Evolutionary conservation across 2,113 vertebrate genomes (phyloP).

Genomic region (Oreochromis aureus): DNA sequence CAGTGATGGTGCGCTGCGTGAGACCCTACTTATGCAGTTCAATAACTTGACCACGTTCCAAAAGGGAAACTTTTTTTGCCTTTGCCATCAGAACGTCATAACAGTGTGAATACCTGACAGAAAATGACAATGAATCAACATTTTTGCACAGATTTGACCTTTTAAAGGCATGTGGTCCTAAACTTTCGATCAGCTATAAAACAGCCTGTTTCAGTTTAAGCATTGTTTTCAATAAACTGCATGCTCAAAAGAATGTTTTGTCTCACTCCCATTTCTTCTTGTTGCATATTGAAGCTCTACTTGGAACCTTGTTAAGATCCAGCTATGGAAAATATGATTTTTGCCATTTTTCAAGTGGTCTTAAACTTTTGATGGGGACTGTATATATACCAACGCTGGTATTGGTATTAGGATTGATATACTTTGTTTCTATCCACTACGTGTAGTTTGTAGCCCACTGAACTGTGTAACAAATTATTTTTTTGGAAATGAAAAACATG

Average conservation of each 20-base stretch:
- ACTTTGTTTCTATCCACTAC: neutral
- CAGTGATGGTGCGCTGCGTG: too few relatives aligned
- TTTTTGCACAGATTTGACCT: neutral
- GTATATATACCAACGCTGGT: neutral
- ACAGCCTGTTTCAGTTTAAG: neutral
- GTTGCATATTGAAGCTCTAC: neutral
- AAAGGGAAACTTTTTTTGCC: too few relatives aligned
- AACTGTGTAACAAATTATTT: neutral
- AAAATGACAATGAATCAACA: too few relatives aligned
- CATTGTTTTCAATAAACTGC: neutral
- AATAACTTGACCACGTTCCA: too few relatives aligned
- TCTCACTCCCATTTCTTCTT: neutral
- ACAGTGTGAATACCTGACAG: too few relatives aligned
- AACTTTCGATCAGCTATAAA: too few relatives aligned
- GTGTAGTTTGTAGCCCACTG: neutral
- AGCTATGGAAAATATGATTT: neutral
- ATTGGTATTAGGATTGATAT: neutral
- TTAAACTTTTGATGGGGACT: neutral
- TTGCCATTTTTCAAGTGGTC: neutral
- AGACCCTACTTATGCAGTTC: too few relatives aligned
- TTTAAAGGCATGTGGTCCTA: too few relatives aligned
- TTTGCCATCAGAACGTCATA: too few relatives aligned
- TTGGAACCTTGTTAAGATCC: neutral
- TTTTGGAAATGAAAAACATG: neutral
- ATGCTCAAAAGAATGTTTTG: neutral